Evolutionary conservation across 2,888 invertebrate species (phyloP).

Genomic region (Drosophila sordidula): DNA sequence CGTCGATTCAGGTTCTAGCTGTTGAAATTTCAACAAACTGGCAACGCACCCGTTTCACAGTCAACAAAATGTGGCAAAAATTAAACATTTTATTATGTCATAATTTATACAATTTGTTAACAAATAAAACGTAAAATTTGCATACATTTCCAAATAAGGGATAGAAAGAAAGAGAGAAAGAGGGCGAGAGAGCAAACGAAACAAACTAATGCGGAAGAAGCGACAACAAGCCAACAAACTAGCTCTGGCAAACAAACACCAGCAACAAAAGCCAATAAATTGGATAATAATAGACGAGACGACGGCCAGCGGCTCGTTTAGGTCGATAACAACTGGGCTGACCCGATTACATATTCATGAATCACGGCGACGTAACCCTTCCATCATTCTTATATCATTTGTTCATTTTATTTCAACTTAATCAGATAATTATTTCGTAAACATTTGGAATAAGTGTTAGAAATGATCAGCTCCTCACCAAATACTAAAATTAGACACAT

Average conservation of each 20-base stretch:
- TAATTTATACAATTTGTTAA: slow-evolving; percentile 66
- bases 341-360: slow-evolving; percentile 73
- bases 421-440: not conserved
- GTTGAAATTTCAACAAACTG: not conserved
- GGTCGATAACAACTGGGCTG: slow-evolving; percentile 39
- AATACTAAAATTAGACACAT: too few relatives aligned
- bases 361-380: slow-evolving; percentile 32
- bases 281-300: slow-evolving; percentile 55
- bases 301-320: slow-evolving; percentile 12
- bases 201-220: slow-evolving; percentile 41
- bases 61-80: slow-evolving; percentile 19
- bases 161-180: slow-evolving; percentile 14
- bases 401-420: slow-evolving; percentile 9
- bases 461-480: too few relatives aligned
- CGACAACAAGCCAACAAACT: slow-evolving; percentile 31
- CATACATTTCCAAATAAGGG: slow-evolving; percentile 48
- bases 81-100: slow-evolving; percentile 62
- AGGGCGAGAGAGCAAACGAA: slow-evolving; percentile 6
- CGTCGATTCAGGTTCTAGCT: slow-evolving; percentile 17
- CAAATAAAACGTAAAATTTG: slow-evolving; percentile 61
- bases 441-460: not conserved
- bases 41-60: slow-evolving; percentile 16
- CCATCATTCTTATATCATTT: slow-evolving; percentile 37
- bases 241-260: slow-evolving; percentile 16
- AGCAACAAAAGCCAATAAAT: slow-evolving; percentile 61